Base-by-base conservation (phyloP, 1,140 invertebrate species). In the Lucilia sericata region DNA sequence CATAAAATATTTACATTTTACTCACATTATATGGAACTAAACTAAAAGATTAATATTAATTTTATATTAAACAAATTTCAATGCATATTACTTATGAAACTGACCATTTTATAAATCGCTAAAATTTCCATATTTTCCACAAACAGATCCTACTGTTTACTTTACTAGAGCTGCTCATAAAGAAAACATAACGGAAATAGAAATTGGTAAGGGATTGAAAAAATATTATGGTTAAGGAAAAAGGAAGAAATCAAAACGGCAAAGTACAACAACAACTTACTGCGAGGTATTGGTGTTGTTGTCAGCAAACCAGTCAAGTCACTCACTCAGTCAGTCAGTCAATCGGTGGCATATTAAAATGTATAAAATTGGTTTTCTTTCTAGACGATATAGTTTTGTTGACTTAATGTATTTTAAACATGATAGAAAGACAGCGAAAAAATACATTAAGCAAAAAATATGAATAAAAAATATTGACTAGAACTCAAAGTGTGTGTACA, bases 351-450 rank as follows among this genome's bases (percentile, higher is more conserved):
- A 70, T 70, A 70, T 70, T 70, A 70, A 70, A 70, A 70, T 70
- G 19, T 70, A 17, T 19, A 21, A 70, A 70, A 70, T 70, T 70
- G 60, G 60, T 70, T 70, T 70, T 70, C 60, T 70, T 70, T 70
- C 60, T 70, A 70, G 60, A 70, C 60, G 60, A 70, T 70, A 70
- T 70, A 70, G 60, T 70, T 70, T 70, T 19, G 60, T 70, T 70
- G 60, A 70, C 60, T 70, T 70, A 19, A 70, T 70, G 19, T 70
- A 70, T 70, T 19, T 70, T 70, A 21, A 70, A 21, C 60, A 70
- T 70, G 60, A 70, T 70, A 70, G 60, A 70, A 70, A 21, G 60
- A 70, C 60, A 70, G 17, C 60, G 19, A 70, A 13, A 70, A 70
- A 70, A 19, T 17, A 70, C 60, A 70, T 17, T 17, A 70, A 19